These are phyloP conservation scores for Gambusia yucatana DNA, from an alignment of 2,797 vertebrate genomes.

Conservation along the genomic window DNA sequence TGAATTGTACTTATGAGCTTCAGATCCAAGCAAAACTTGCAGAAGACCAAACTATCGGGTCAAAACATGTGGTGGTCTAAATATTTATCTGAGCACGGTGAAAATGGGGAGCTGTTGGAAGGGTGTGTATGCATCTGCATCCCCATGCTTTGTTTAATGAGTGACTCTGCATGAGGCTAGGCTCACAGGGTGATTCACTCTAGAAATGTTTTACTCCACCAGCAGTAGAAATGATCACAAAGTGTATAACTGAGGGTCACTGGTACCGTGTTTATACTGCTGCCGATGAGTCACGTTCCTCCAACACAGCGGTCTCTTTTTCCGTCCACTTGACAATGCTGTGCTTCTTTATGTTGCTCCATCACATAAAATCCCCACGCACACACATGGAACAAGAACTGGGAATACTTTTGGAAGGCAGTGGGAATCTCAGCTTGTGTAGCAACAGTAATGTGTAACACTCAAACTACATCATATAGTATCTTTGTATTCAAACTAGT, in stretches of 20 bases:
- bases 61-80: background rate
- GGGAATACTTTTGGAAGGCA: background rate
- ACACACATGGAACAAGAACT: background rate
- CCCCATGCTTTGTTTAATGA: background rate
- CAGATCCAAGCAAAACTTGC: background rate
- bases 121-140: background rate
- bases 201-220: background rate
- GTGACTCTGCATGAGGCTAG: background rate
- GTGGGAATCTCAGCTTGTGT: background rate
- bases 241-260: no score
- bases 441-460: background rate
- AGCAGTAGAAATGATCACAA: background rate
- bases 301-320: background rate
- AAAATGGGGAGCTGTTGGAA: background rate
- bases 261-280: no score
- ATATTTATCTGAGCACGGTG: background rate
- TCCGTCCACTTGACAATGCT: background rate
- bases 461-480: background rate
- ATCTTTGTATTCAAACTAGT: background rate
- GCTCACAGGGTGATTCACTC: background rate
- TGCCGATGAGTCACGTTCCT: background rate
- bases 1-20: background rate
- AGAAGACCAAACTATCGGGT: background rate
- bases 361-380: background rate
- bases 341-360: background rate